Conservation (phyloP, 2,113 vertebrate species). For the Poeciliopsis prolifica region DNA sequence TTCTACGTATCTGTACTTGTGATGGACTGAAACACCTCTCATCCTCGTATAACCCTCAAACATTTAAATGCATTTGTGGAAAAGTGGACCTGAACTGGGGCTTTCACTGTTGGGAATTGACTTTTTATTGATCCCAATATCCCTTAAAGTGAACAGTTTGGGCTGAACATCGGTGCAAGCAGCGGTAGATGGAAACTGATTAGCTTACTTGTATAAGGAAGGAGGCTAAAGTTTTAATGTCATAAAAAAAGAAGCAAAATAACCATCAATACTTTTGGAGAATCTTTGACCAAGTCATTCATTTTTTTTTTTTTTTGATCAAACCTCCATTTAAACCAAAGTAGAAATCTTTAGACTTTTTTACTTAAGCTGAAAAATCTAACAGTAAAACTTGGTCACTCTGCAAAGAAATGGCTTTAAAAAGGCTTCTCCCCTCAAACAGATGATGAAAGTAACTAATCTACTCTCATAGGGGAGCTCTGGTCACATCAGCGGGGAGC, state of each 20-base stretch:
- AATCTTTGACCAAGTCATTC: no score
- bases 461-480: slow-evolving; percentile 27
- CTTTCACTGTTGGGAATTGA: not conserved
- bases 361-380: slow-evolving; percentile 27
- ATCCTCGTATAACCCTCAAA: not conserved
- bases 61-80: not conserved
- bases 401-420: slow-evolving; percentile 22
- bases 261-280: no score
- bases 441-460: slow-evolving; percentile 47
- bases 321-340: not conserved
- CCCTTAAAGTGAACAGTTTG: not conserved
- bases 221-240: no score
- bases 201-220: no score
- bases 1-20: not conserved
- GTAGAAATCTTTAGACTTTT: slow-evolving; percentile 8
- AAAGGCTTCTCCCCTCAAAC: slow-evolving; percentile 42
- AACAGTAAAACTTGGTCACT: slow-evolving; percentile 12
- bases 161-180: no score
- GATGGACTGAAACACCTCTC: not conserved
- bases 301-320: no score
- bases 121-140: not conserved
- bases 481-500: slow-evolving; percentile 49
- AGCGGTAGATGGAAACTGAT: no score
- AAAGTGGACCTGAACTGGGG: not conserved
- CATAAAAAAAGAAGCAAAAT: no score